These are phyloP conservation scores for Scrobipalpa atriplicella DNA, from an alignment of 2,888 invertebrate genomes.

Conservation along the genomic window DNA sequence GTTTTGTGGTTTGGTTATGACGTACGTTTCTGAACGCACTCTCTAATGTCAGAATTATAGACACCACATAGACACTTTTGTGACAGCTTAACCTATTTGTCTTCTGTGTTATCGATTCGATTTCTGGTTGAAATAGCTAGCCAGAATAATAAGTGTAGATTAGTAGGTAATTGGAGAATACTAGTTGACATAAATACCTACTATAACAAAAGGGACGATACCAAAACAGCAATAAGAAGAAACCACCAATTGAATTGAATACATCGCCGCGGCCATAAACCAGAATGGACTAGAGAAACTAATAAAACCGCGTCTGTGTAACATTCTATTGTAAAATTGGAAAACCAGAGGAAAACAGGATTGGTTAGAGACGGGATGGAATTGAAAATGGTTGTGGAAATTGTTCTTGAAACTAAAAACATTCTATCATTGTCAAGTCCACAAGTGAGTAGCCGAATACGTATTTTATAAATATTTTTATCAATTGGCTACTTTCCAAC, in stretches of 20 bases:
- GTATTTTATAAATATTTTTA: no score
- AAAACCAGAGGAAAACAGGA: slow-evolving; percentile 11
- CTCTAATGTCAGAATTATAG: no score
- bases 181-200: neutral
- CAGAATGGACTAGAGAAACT: slow-evolving; percentile 63
- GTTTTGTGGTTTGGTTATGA: no score
- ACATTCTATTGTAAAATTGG: slow-evolving; percentile 51
- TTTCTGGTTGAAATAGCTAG: no score
- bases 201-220: slow-evolving; percentile 28
- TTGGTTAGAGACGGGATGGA: neutral
- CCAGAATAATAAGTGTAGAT: no score
- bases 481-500: no score
- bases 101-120: no score
- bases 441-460: no score
- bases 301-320: slow-evolving; percentile 60
- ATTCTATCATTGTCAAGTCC: neutral
- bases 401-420: neutral
- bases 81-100: no score
- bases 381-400: neutral
- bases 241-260: slow-evolving; percentile 73
- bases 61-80: no score
- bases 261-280: slow-evolving; percentile 65
- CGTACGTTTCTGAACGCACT: no score
- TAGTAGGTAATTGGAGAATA: neutral
- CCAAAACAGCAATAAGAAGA: slow-evolving; percentile 44